These are phyloP conservation scores for Syngnathoides biaculeatus DNA, from an alignment of 2,113 vertebrate species.

Conservation along the genomic window DNA sequence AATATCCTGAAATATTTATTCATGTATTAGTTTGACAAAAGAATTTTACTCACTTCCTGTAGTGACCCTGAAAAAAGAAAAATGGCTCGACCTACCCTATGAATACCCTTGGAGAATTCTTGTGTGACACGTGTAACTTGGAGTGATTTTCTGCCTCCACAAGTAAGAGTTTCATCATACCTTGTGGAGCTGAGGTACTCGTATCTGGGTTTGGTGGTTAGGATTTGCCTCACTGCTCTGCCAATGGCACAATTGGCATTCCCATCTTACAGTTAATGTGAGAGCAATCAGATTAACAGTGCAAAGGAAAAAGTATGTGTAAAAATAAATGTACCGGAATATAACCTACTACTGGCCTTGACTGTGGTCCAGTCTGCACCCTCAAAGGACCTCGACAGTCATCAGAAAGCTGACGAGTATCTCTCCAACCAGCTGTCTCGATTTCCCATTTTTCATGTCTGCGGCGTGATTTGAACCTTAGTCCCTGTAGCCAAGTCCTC, in stretches of 20 bases:
- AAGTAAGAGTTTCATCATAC: too few relatives aligned
- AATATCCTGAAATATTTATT: too few relatives aligned
- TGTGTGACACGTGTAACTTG: neutral
- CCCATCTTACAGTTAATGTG: neutral
- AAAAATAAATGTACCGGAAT: neutral
- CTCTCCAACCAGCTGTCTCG: neutral
- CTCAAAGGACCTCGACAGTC: conserved; percentile 2
- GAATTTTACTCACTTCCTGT: too few relatives aligned
- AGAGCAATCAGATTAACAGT: too few relatives aligned
- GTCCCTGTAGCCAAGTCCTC: too few relatives aligned
- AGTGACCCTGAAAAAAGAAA: too few relatives aligned
- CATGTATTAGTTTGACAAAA: too few relatives aligned
- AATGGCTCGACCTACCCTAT: too few relatives aligned
- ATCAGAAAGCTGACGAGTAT: neutral
- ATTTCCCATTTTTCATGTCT: neutral
- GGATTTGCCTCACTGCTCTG: neutral
- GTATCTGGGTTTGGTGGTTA: neutral
- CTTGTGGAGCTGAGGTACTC: neutral
- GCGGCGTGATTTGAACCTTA: too few relatives aligned
- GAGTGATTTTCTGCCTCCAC: neutral
- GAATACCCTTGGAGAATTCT: neutral
- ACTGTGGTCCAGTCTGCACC: conserved; percentile 3
- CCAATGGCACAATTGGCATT: neutral
- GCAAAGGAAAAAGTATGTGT: too few relatives aligned
- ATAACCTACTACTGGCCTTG: too few relatives aligned